Evolutionary conservation across 2,113 vertebrate genomes (phyloP).

Genomic region (Hystrix cristata): DNA sequence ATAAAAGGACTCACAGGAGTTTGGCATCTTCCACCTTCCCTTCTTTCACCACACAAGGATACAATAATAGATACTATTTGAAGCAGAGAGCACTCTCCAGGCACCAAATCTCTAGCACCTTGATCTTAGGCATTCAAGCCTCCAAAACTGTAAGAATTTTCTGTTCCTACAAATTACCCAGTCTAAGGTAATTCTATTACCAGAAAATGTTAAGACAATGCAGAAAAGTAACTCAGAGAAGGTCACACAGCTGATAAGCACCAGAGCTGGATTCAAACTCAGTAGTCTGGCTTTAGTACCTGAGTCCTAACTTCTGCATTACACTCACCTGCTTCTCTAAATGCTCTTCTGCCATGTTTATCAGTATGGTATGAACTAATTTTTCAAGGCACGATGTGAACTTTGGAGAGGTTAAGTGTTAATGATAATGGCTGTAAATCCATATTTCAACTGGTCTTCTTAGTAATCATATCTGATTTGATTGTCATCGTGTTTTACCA

Average conservation of each 20-base stretch:
- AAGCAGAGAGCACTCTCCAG: not conserved
- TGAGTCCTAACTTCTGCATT: not conserved
- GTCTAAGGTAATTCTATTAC: not conserved
- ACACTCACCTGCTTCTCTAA: not conserved
- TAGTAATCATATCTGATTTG: slow-evolving; percentile 28
- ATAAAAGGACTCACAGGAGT: not conserved
- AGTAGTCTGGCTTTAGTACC: not conserved
- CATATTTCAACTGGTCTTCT: slow-evolving; percentile 42
- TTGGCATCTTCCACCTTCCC: not conserved
- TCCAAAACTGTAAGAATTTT: not conserved
- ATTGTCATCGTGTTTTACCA: not conserved
- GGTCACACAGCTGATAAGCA: not conserved
- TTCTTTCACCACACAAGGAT: not conserved
- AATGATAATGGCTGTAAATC: not conserved
- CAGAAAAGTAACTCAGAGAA: not conserved
- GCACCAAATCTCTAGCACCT: not conserved
- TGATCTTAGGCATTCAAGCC: not conserved
- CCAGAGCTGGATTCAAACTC: not conserved
- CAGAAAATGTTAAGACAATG: not conserved
- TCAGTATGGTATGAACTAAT: not conserved
- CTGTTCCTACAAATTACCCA: not conserved
- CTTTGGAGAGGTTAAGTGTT: slow-evolving; percentile 46
- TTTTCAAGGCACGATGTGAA: not conserved
- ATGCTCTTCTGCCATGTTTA: not conserved
- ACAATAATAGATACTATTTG: not conserved